A percentile compares a stretch with the other conserved stretches of the same genome.
Conservation (phyloP, 2,113 vertebrate genomes). For the Ptilorrhoa leucosticta region DNA sequence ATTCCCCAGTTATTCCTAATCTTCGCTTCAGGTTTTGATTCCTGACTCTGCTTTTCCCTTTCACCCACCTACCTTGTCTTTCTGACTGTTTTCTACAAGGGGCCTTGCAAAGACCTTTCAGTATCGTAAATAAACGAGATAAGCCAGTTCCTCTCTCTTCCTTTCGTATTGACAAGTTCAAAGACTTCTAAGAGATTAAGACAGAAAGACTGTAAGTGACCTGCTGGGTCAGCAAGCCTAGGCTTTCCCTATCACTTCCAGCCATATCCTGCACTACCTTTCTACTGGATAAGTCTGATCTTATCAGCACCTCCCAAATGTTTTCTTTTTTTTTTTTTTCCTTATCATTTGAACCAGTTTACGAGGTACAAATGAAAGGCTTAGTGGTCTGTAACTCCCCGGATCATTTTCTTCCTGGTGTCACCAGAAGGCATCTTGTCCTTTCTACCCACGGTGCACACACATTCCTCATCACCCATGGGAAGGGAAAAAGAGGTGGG, state of each 20-base stretch:
- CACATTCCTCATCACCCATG: background rate
- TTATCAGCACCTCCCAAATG: slow-evolving; percentile 39
- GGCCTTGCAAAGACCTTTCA: slow-evolving; percentile 11
- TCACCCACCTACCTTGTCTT: background rate
- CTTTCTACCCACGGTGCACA: background rate
- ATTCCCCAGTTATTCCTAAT: background rate
- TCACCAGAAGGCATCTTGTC: background rate
- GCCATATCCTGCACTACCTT: slow-evolving; percentile 26
- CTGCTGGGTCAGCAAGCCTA: slow-evolving; percentile 35
- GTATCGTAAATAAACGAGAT: slow-evolving; percentile 38
- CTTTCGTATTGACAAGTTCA: slow-evolving; percentile 36
- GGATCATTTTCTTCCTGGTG: slow-evolving; percentile 1
- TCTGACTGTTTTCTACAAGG: background rate
- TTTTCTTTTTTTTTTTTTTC: background rate
- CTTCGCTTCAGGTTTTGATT: background rate
- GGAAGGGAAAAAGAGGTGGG: background rate
- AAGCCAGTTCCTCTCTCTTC: slow-evolving; percentile 28
- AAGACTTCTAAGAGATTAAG: slow-evolving; percentile 52
- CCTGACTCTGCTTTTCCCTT: background rate
- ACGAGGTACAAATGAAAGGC: slow-evolving; percentile 33
- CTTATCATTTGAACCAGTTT: slow-evolving; percentile 49
- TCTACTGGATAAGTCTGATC: slow-evolving; percentile 55
- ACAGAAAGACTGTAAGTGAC: slow-evolving; percentile 43
- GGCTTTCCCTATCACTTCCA: slow-evolving; percentile 50
- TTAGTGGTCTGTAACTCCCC: background rate